Conservation (phyloP, 2,888 invertebrate species). For the Acronicta aceris region DNA sequence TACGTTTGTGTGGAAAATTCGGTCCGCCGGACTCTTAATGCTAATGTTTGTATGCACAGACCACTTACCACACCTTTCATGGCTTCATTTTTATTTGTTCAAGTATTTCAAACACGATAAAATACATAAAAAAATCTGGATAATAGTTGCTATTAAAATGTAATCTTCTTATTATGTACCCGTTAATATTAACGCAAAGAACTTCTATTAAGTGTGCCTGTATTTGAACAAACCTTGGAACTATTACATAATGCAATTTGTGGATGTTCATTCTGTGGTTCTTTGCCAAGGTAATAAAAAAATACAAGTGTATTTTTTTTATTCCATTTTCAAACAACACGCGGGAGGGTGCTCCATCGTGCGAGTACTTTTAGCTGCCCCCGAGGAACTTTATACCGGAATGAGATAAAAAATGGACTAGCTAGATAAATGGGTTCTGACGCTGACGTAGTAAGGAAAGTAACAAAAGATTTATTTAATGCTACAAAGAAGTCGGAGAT, state of each 20-base stretch:
- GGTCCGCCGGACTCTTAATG: too few species aligned
- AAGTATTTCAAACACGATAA: too few species aligned
- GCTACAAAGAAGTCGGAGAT: constrained; percentile 4
- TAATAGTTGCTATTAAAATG: too few species aligned
- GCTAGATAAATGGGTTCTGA: constrained; percentile 40
- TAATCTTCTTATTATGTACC: too few species aligned
- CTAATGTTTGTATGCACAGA: too few species aligned
- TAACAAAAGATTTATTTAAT: constrained; percentile 24
- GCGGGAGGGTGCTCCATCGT: constrained; percentile 23
- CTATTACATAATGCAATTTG: constrained; percentile 15
- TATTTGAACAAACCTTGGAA: background rate
- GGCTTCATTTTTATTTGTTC: too few species aligned
- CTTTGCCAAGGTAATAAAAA: too few species aligned
- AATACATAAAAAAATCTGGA: too few species aligned
- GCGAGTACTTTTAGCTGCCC: constrained; percentile 39
- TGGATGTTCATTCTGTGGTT: constrained; percentile 13
- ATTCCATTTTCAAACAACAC: constrained; percentile 37
- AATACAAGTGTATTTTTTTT: constrained; percentile 14
- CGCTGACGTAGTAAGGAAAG: constrained; percentile 9
- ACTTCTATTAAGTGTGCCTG: too few species aligned
- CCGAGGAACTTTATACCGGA: constrained; percentile 28
- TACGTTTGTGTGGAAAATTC: too few species aligned
- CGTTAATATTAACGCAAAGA: too few species aligned
- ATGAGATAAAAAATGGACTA: constrained; percentile 46
- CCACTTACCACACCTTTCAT: too few species aligned